Conservation (phyloP, 2,113 vertebrate genomes). For the Pelodiscus sinensis region DNA sequence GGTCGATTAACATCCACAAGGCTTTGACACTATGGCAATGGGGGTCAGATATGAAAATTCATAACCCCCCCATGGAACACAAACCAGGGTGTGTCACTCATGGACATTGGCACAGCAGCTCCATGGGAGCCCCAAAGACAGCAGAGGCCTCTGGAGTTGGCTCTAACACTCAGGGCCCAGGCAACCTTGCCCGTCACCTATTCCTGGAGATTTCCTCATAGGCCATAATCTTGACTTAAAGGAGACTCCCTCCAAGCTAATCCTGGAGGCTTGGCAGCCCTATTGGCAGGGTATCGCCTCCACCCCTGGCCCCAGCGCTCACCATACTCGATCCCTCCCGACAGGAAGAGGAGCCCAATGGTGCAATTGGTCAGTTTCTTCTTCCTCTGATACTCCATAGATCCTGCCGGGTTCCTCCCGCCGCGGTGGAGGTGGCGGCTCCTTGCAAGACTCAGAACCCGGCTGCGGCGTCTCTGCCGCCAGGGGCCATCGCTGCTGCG, state of each 20-base stretch:
- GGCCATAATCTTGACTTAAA: too few relatives aligned
- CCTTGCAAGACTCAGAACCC: neutral
- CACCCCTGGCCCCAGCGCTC: neutral
- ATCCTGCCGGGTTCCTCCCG: too few relatives aligned
- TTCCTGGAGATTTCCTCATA: too few relatives aligned
- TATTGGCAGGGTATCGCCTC: neutral
- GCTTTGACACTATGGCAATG: neutral
- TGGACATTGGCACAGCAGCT: neutral
- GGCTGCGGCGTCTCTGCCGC: neutral
- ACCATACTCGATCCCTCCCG: conserved; percentile 88
- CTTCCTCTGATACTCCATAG: conserved; percentile 76
- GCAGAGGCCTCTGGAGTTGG: neutral
- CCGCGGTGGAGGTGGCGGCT: neutral
- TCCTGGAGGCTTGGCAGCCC: too few relatives aligned
- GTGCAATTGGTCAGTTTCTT: conserved; percentile 79
- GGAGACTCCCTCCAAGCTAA: too few relatives aligned
- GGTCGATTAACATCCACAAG: neutral
- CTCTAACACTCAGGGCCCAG: neutral
- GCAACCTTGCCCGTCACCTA: too few relatives aligned
- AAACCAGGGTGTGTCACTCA: neutral
- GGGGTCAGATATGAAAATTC: neutral
- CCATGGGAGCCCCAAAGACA: neutral
- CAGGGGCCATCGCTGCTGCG: neutral
- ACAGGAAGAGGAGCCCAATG: conserved; percentile 83
- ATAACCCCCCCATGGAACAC: too few relatives aligned